Conservation (phyloP, 2,797 vertebrate genomes). For the Chanos chanos region DNA sequence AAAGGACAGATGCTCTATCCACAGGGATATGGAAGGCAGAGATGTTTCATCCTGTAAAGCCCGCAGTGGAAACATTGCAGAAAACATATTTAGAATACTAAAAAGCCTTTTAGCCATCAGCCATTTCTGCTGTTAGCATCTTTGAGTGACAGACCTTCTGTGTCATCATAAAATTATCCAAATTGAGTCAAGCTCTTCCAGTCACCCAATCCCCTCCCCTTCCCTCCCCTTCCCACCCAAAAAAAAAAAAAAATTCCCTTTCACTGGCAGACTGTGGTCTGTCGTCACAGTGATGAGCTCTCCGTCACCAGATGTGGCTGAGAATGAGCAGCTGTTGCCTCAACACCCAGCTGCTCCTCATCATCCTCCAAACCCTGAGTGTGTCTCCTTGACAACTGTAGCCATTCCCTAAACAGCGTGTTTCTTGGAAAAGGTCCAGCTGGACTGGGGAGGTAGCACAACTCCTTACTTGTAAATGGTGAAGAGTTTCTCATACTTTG, state of each 20-base stretch:
- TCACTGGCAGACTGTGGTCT: slow-evolving; percentile 1
- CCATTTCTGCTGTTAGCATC: no score
- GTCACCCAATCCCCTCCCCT: no score
- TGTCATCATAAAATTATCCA: no score
- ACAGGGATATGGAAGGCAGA: slow-evolving; percentile 24
- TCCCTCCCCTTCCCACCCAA: no score
- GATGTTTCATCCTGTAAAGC: slow-evolving; percentile 11
- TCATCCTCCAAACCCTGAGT: slow-evolving; percentile 21
- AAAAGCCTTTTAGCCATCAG: no score
- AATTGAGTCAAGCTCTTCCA: no score
- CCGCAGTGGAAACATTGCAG: slow-evolving; percentile 19
- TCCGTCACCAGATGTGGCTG: slow-evolving; percentile 66
- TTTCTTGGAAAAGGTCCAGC: slow-evolving; percentile 31
- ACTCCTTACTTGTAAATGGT: no score
- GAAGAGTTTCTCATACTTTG: no score
- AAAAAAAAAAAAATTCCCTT: background rate
- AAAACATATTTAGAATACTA: slow-evolving; percentile 2
- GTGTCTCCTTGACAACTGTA: slow-evolving; percentile 52
- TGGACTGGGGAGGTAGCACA: background rate
- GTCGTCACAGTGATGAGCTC: slow-evolving; percentile 29
- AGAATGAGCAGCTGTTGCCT: slow-evolving; percentile 68
- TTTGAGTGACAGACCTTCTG: no score
- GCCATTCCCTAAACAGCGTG: slow-evolving; percentile 24
- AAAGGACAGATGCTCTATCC: slow-evolving; percentile 26
- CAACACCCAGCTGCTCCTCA: slow-evolving; percentile 53